These are phyloP conservation scores for Odobenus rosmarus DNA, from an alignment of 2,113 vertebrate genomes.

Conservation along the genomic window DNA sequence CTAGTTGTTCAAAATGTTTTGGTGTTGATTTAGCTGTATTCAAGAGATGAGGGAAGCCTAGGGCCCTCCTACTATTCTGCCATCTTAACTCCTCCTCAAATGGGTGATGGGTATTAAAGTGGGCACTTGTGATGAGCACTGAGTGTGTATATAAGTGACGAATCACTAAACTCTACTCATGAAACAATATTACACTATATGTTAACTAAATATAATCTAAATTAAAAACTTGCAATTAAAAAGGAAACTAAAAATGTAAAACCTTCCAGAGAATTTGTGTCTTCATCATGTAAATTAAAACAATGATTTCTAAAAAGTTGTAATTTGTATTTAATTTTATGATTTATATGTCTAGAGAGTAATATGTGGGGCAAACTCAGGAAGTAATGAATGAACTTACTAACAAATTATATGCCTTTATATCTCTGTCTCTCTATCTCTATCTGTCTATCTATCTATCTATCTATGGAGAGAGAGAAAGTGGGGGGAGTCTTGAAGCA, in stretches of 20 bases:
- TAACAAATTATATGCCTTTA: background rate
- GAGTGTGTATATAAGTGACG: background rate
- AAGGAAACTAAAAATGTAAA: background rate
- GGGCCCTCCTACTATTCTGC: background rate
- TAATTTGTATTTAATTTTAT: conserved; percentile 35
- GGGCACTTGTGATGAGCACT: background rate
- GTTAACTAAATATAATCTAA: background rate
- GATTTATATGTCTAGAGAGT: background rate
- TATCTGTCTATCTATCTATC: background rate
- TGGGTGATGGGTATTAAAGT: background rate
- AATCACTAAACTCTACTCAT: background rate
- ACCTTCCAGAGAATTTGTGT: conserved; percentile 20
- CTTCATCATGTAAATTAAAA: conserved; percentile 47
- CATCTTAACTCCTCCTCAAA: background rate
- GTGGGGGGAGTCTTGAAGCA: background rate
- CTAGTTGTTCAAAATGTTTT: background rate
- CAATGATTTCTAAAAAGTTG: conserved; percentile 15
- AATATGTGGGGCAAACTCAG: background rate
- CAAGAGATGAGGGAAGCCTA: background rate
- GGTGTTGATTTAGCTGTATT: background rate
- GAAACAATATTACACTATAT: background rate
- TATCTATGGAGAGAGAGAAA: background rate
- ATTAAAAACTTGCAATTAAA: background rate
- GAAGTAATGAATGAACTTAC: background rate
- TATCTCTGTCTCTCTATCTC: background rate